Evolutionary conservation across 2,888 invertebrate species (phyloP).

Genomic region (Dascillus cervinus): DNA sequence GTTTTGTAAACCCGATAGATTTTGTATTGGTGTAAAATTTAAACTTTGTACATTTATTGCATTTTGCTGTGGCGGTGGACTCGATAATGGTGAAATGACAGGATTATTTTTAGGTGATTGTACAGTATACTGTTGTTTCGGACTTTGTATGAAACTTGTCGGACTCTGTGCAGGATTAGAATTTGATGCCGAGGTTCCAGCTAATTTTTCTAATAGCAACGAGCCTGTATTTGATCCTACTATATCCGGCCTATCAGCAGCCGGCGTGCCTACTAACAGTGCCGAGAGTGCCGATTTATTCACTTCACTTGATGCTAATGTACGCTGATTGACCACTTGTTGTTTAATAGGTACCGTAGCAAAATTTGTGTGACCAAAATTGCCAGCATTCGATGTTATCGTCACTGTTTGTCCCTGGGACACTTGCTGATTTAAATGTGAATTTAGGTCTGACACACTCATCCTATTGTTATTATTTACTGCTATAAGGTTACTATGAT

Average conservation of each 20-base stretch:
- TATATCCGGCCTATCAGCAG: slow-evolving; percentile 50
- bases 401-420: slow-evolving; percentile 38
- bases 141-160: slow-evolving; percentile 32
- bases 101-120: slow-evolving; percentile 29
- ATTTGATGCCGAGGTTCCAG: slow-evolving; percentile 39
- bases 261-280: slow-evolving; percentile 51
- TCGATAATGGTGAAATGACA: slow-evolving; percentile 51
- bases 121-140: slow-evolving; percentile 24
- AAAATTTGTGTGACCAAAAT: slow-evolving; percentile 31
- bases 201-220: slow-evolving; percentile 47
- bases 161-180: slow-evolving; percentile 24
- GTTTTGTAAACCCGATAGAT: slow-evolving; percentile 67
- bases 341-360: slow-evolving; percentile 37
- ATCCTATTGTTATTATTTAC: slow-evolving; percentile 35
- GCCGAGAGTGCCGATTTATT: slow-evolving; percentile 49
- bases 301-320: slow-evolving; percentile 16
- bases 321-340: slow-evolving; percentile 25
- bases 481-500: slow-evolving; percentile 41
- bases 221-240: slow-evolving; percentile 47
- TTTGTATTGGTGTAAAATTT: slow-evolving; percentile 61
- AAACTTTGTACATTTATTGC: slow-evolving; percentile 57
- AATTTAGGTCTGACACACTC: slow-evolving; percentile 27
- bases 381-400: slow-evolving; percentile 35
- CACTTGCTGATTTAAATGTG: slow-evolving; percentile 23
- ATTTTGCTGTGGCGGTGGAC: slow-evolving; percentile 31